These are phyloP conservation scores for Chaenocephalus aceratus DNA, from an alignment of 2,113 vertebrate species.

Conservation along the genomic window DNA sequence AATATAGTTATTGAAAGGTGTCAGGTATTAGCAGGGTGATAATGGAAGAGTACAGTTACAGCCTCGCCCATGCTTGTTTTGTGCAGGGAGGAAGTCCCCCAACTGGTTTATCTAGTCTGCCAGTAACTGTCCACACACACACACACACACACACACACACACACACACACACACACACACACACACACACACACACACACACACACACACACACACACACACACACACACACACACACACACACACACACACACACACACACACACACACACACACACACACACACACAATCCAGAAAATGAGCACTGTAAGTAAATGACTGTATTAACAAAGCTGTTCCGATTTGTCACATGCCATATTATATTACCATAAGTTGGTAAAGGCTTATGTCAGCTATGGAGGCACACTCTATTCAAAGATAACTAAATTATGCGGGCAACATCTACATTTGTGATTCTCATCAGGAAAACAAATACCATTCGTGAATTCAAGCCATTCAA, in stretches of 20 bases:
- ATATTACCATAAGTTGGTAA: neutral
- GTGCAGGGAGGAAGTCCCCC: neutral
- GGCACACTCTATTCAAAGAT: neutral
- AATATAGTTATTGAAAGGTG: neutral
- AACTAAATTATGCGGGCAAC: neutral
- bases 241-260: too few relatives aligned
- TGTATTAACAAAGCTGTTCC: too few relatives aligned
- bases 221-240: too few relatives aligned
- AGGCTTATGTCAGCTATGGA: neutral
- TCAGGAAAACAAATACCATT: conserved; percentile 2
- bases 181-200: neutral
- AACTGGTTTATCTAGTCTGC: conserved; percentile 56
- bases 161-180: neutral
- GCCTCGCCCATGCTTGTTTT: conserved; percentile 36
- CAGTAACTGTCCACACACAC: neutral
- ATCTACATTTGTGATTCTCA: neutral
- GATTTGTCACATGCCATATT: too few relatives aligned
- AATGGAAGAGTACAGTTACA: conserved; percentile 1
- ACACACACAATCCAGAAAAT: too few relatives aligned
- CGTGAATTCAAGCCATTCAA: neutral
- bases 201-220: too few relatives aligned
- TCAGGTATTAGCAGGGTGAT: neutral
- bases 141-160: neutral
- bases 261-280: too few relatives aligned
- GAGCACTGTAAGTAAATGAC: too few relatives aligned